Percentiles rank a stretch among this genome's conserved stretches.
phyloP scores from a whole-genome alignment of 1,140 invertebrate species.

The Drosophila ercepeae region DNA sequence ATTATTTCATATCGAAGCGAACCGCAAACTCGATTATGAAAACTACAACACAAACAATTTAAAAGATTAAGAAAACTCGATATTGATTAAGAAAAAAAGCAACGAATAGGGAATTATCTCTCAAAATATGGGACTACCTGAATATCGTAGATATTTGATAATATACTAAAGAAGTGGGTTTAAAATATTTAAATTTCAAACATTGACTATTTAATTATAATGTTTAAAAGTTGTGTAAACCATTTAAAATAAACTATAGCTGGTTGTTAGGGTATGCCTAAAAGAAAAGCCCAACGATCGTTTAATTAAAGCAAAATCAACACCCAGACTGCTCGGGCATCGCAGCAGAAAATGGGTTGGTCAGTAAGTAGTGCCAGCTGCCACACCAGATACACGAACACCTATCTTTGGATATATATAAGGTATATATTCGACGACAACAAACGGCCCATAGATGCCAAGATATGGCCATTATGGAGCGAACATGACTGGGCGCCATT shows the following conservation, averaged over 20 bases:
- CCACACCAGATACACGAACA: slow-evolving; percentile 2
- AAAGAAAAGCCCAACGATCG: slow-evolving; percentile 38
- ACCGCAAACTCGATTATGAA: slow-evolving; percentile 75
- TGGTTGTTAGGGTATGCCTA: slow-evolving; percentile 36
- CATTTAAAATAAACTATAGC: neutral
- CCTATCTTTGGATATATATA: slow-evolving; percentile 6
- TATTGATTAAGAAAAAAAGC: slow-evolving; percentile 35
- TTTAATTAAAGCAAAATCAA: slow-evolving; percentile 74
- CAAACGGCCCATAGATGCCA: slow-evolving; percentile 14
- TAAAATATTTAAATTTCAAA: no score
- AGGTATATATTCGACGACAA: slow-evolving; percentile 1
- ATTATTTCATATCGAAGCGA: slow-evolving; percentile 75
- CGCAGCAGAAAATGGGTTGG: slow-evolving; percentile 48
- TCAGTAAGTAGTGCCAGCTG: slow-evolving; percentile 45
- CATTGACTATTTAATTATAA: neutral
- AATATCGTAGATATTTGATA: no score
- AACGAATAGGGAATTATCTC: slow-evolving; percentile 40
- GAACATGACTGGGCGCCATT: slow-evolving; percentile 54
- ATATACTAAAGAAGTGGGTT: no score
- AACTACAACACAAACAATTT: slow-evolving; percentile 59
- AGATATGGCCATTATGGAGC: slow-evolving; percentile 8
- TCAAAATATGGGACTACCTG: no score
- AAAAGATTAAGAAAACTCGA: slow-evolving; percentile 56
- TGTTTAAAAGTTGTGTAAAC: neutral
- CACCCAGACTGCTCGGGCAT: slow-evolving; percentile 34